Conservation (phyloP, 92 coral and sea anemone genomes). For the Pocillopora meandrina region DNA sequence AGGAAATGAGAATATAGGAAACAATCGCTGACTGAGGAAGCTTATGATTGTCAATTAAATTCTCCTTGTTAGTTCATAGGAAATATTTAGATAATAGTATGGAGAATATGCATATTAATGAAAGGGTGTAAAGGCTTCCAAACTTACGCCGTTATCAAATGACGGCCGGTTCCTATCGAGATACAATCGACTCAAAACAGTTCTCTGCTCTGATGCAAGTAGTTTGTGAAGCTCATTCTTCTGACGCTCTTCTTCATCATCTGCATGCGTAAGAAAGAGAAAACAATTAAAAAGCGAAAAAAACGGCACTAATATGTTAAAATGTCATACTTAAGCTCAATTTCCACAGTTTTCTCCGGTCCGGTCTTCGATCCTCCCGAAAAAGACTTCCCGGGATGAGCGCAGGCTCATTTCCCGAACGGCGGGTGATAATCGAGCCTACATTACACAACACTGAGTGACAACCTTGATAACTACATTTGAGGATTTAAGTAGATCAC, state of each 20-base stretch:
- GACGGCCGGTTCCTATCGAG: conserved; percentile 83
- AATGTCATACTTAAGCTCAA: not conserved
- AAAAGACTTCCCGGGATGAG: not conserved
- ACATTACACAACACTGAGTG: too few relatives aligned
- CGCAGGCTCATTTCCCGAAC: not conserved
- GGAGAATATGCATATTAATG: too few relatives aligned
- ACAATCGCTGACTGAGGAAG: too few relatives aligned
- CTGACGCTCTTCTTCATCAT: conserved; percentile 73
- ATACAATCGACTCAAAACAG: conserved; percentile 60
- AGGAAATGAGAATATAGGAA: too few relatives aligned
- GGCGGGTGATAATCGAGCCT: too few relatives aligned
- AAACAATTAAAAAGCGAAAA: not conserved
- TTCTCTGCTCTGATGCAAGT: conserved; percentile 77
- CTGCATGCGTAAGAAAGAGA: conserved; percentile 40
- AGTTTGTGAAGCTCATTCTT: conserved; percentile 57
- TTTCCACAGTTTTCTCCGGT: not conserved
- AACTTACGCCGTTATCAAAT: conserved; percentile 50
- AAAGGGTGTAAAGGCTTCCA: not conserved
- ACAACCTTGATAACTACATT: too few relatives aligned
- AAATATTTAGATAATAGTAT: not conserved
- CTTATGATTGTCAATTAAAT: too few relatives aligned
- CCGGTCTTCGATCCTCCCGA: too few relatives aligned
- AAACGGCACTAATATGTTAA: not conserved
- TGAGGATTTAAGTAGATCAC: too few relatives aligned
- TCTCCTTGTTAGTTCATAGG: not conserved